Percentiles rank a stretch among this genome's conserved stretches.
Conservation (phyloP, 2,888 invertebrate species). For the Apoda limacodes region DNA sequence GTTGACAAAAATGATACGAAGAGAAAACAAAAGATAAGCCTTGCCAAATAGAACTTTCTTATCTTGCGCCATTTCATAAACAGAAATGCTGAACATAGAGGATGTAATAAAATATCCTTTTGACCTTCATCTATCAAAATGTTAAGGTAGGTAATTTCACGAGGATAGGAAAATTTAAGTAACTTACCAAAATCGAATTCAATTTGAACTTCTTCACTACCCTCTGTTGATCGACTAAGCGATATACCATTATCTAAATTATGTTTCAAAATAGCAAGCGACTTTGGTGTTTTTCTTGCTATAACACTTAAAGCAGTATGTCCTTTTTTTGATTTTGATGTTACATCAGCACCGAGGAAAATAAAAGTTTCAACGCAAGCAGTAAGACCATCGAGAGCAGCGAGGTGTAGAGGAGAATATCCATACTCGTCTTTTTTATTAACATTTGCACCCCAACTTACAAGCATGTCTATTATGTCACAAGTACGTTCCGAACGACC, state of each 20-base stretch:
- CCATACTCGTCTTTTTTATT: slow-evolving; percentile 88
- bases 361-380: slow-evolving; percentile 87
- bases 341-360: slow-evolving; percentile 86
- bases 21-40: slow-evolving; percentile 82
- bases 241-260: slow-evolving; percentile 84
- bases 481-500: slow-evolving; percentile 82
- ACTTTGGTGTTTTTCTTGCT: slow-evolving; percentile 86
- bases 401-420: slow-evolving; percentile 86
- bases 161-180: slow-evolving; percentile 83
- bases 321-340: slow-evolving; percentile 87
- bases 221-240: slow-evolving; percentile 77
- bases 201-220: slow-evolving; percentile 83
- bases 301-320: slow-evolving; percentile 87
- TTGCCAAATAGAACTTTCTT: slow-evolving; percentile 85
- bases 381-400: slow-evolving; percentile 85
- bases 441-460: slow-evolving; percentile 84
- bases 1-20: slow-evolving; percentile 84
- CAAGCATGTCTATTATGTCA: slow-evolving; percentile 81
- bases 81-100: slow-evolving; percentile 87
- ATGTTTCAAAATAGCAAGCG: slow-evolving; percentile 81
- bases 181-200: slow-evolving; percentile 85
- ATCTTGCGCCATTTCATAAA: slow-evolving; percentile 93
- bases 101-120: slow-evolving; percentile 87
- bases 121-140: slow-evolving; percentile 90
- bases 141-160: slow-evolving; percentile 88